Percentiles rank a stretch among this genome's conserved stretches.
Evolutionary conservation across 2,113 vertebrate genomes (phyloP).

Genomic region (Macheiramphus alcinus): DNA sequence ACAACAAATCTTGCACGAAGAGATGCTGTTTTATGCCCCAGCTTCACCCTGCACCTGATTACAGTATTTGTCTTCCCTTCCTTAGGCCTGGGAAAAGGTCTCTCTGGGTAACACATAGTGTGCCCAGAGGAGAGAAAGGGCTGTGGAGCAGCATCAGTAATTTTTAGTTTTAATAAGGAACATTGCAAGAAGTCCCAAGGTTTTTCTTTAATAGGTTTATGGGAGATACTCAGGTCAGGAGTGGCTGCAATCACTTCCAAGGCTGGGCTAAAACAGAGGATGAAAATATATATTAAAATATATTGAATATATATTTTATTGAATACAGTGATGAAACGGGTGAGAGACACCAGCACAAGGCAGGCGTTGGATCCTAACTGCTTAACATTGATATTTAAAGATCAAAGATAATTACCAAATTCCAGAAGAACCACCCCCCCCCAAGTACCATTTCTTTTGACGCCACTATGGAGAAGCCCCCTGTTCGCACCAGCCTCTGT

Average conservation of each 20-base stretch:
- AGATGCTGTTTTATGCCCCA: neutral
- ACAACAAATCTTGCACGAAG: fast-evolving
- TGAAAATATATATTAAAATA: neutral
- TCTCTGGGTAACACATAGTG: neutral
- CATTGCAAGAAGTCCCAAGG: neutral
- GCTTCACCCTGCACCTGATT: neutral
- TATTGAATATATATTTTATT: neutral
- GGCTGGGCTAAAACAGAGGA: neutral
- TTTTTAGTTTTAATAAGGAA: neutral
- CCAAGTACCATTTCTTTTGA: neutral
- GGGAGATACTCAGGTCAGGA: neutral
- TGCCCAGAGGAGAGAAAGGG: neutral
- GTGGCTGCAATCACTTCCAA: neutral
- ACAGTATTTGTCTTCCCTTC: neutral
- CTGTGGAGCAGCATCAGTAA: neutral
- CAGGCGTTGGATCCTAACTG: neutral
- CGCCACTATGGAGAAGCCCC: neutral
- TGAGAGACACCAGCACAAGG: neutral
- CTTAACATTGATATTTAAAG: neutral
- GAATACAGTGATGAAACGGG: neutral
- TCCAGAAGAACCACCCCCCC: neutral
- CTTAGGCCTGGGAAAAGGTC: neutral
- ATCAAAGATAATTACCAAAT: neutral
- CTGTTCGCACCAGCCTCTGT: neutral
- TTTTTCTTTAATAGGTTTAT: neutral